Percentiles rank a stretch among this genome's conserved stretches.
These are phyloP conservation scores for Drosophila nr. perissopoda DNA, from an alignment of 2,888 invertebrate genomes.

Conservation along the genomic window DNA sequence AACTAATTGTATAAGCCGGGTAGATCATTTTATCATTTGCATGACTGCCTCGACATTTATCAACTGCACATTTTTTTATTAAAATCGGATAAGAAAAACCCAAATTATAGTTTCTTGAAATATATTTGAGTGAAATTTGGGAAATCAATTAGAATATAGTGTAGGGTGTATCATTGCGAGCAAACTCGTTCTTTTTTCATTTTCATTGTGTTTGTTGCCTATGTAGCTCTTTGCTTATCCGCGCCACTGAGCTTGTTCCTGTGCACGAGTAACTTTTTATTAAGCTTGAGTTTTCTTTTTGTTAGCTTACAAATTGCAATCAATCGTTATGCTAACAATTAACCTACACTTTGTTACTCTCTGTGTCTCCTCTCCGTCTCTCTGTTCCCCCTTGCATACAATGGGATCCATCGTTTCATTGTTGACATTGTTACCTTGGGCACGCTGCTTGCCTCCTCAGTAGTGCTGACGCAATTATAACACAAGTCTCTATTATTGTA, in stretches of 20 bases:
- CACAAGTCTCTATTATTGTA: constrained; percentile 46
- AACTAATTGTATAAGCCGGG: not conserved
- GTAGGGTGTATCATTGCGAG: not conserved
- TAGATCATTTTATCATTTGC: not conserved
- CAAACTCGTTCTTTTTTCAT: not conserved
- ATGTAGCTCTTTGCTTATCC: constrained; percentile 18
- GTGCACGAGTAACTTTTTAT: constrained; percentile 9
- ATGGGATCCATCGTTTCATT: constrained; percentile 61
- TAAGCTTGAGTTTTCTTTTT: not conserved
- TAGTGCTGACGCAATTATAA: constrained; percentile 73
- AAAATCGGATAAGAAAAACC: not conserved
- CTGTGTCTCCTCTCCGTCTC: not conserved
- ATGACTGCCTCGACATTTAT: not conserved
- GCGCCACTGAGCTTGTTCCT: constrained; percentile 4
- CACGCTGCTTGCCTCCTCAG: constrained; percentile 47
- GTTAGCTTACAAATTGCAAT: constrained; percentile 53
- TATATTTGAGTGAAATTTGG: not conserved
- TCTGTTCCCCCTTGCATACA: constrained; percentile 8
- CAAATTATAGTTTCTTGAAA: not conserved
- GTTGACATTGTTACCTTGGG: constrained; percentile 71
- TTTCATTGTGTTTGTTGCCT: not conserved
- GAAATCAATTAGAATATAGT: not conserved
- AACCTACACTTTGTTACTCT: constrained; percentile 7
- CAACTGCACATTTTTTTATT: not conserved
- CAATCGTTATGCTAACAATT: constrained; percentile 47